These are phyloP conservation scores for Mirounga angustirostris DNA, from an alignment of 2,113 vertebrate genomes.

Conservation along the genomic window DNA sequence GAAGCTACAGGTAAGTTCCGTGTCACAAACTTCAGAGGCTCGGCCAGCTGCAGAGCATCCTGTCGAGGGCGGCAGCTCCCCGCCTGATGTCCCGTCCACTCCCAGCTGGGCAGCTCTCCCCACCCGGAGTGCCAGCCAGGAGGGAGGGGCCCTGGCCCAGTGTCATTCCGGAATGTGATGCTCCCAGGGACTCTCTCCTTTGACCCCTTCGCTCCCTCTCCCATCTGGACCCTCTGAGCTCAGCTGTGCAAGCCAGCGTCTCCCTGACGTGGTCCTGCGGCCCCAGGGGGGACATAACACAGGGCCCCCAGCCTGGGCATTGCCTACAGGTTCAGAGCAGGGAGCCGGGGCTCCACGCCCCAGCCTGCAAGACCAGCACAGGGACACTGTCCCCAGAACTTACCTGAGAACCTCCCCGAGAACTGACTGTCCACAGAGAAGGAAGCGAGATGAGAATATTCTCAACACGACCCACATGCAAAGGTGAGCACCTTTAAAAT, in stretches of 20 bases:
- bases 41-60: rapidly evolving
- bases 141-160: rapidly evolving
- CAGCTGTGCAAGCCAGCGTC: rapidly evolving
- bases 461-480: rapidly evolving
- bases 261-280: not conserved
- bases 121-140: not conserved
- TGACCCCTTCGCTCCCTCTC: not conserved
- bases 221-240: not conserved
- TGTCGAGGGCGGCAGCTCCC: rapidly evolving
- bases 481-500: rapidly evolving
- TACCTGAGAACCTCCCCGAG: not conserved
- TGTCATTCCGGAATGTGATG: rapidly evolving
- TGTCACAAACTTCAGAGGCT: rapidly evolving
- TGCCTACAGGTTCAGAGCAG: not conserved
- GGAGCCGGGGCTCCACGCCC: rapidly evolving
- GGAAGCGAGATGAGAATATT: rapidly evolving
- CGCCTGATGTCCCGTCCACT: rapidly evolving
- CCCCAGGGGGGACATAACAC: rapidly evolving
- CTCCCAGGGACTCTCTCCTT: rapidly evolving
- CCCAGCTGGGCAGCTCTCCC: rapidly evolving
- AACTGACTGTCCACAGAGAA: rapidly evolving
- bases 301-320: not conserved
- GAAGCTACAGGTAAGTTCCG: not conserved
- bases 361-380: rapidly evolving
- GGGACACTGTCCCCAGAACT: not conserved